A percentile compares a stretch with the other conserved stretches of the same genome.
Conservation (phyloP, 2,888 invertebrate species). For the Sipha maydis region DNA sequence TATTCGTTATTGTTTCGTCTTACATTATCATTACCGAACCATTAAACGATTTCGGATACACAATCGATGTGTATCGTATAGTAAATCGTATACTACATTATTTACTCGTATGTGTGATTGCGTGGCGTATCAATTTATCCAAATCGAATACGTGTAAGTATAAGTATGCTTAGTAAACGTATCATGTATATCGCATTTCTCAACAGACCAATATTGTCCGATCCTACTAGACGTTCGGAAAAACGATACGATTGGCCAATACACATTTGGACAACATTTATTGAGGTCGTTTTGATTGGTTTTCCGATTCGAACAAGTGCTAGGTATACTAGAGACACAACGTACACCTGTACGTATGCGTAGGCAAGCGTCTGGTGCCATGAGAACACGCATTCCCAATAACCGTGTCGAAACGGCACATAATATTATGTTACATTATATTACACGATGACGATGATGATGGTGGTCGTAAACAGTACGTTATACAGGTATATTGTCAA, state of each 20-base stretch:
- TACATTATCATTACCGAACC: no score
- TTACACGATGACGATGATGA: no score
- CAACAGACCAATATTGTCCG: not conserved
- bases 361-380: not conserved
- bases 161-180: no score
- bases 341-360: not conserved
- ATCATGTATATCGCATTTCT: no score
- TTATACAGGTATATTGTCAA: not conserved
- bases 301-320: not conserved
- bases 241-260: not conserved
- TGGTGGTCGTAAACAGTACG: not conserved
- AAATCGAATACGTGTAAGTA: no score
- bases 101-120: no score
- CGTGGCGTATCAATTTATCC: no score
- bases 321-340: not conserved
- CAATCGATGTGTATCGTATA: no score
- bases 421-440: not conserved
- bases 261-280: conserved; percentile 4
- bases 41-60: no score
- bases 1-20: no score
- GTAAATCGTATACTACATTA: no score
- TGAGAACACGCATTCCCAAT: conserved; percentile 35
- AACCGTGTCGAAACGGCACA: conserved; percentile 28
- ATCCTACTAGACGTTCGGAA: not conserved
- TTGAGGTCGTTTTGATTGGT: conserved; percentile 50